phyloP scores from a whole-genome alignment of 2,113 vertebrate genomes.

The Motacilla alba region DNA sequence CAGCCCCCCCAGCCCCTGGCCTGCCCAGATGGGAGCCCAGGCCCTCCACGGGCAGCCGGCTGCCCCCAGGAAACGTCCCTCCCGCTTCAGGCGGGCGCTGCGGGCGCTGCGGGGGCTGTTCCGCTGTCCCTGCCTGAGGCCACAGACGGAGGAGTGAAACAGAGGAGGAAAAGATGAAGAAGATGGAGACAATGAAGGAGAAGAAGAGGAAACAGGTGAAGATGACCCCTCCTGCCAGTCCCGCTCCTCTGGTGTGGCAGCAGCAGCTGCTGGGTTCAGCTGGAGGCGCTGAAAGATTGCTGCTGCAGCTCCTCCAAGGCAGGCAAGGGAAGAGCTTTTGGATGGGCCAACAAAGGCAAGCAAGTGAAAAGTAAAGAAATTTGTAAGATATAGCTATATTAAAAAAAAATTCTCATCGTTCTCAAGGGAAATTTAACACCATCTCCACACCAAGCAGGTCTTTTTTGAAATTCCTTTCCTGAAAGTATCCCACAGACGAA shows the following conservation, averaged over 20 bases:
- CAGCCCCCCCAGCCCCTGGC: no score
- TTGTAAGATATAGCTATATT: background rate
- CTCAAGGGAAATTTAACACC: background rate
- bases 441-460: background rate
- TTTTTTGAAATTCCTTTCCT: background rate
- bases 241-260: background rate
- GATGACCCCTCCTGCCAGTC: no score
- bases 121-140: background rate
- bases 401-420: background rate
- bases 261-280: background rate
- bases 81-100: background rate
- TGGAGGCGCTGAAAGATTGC: background rate
- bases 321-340: background rate
- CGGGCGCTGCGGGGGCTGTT: background rate
- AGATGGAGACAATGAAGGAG: no score
- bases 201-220: no score
- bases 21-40: no score
- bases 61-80: no score
- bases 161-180: no score
- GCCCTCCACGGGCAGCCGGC: no score
- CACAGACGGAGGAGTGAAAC: background rate
- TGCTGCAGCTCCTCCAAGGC: background rate
- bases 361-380: background rate
- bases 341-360: background rate
- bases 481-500: background rate